A percentile compares a stretch with the other conserved stretches of the same genome.
Conservation (phyloP, 2,113 vertebrate species). For the Salminus brasiliensis region DNA sequence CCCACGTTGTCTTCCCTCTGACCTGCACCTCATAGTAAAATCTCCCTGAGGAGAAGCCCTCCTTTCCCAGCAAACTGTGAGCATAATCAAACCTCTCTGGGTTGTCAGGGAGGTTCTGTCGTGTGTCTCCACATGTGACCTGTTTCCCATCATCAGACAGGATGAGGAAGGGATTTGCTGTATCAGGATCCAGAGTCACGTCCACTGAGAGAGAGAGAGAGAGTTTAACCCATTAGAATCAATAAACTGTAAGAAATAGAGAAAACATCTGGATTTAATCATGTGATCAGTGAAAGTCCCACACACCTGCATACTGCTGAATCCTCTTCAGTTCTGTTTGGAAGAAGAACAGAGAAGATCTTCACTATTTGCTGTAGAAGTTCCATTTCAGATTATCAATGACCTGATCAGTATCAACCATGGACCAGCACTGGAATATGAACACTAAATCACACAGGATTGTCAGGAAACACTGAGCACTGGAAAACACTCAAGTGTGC, state of each 20-base stretch:
- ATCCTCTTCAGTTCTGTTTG: conserved; percentile 7
- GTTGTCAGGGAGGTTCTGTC: conserved; percentile 2
- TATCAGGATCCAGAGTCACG: conserved; percentile 34
- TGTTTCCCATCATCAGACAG: conserved; percentile 24
- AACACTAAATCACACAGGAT: too few species aligned
- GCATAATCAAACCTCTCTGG: conserved; percentile 16
- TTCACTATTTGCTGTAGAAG: neutral
- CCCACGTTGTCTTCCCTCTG: too few species aligned
- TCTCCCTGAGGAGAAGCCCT: too few species aligned
- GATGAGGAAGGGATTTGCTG: conserved; percentile 30
- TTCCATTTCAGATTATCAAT: too few species aligned
- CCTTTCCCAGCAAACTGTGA: conserved; percentile 9
- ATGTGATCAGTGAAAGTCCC: neutral
- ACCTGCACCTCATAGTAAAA: too few species aligned
- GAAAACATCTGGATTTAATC: neutral
- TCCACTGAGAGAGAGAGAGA: neutral
- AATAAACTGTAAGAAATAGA: neutral
- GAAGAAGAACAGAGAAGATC: neutral
- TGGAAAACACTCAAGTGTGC: too few species aligned
- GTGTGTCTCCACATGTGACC: neutral
- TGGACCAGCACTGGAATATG: too few species aligned
- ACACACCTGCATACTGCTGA: conserved; percentile 13
- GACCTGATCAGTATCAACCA: too few species aligned
- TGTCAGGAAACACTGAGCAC: too few species aligned
- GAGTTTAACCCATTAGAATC: neutral